phyloP scores from a whole-genome alignment of 2,888 invertebrate genomes.

The Hypolimnas misippus region DNA sequence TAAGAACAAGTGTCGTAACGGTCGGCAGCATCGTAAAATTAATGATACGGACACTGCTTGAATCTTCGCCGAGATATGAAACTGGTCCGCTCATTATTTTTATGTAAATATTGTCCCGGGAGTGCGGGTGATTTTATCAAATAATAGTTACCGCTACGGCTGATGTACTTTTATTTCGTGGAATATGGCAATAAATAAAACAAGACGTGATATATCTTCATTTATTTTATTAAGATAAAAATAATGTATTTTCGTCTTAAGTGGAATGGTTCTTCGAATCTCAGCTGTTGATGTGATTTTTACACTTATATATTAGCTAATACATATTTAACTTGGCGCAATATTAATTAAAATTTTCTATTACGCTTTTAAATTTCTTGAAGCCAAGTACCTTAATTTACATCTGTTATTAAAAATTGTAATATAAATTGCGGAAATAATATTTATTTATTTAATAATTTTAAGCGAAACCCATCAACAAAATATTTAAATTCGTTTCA shows the following conservation, averaged over 20 bases:
- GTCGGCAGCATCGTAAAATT: constrained; percentile 12
- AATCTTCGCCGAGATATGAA: constrained; percentile 7
- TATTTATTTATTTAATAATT: too few species aligned
- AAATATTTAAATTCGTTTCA: too few species aligned
- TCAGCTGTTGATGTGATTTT: background rate
- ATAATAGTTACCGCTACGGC: constrained; percentile 6
- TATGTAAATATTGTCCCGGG: constrained; percentile 11
- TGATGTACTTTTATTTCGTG: constrained; percentile 9
- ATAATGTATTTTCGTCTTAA: constrained; percentile 1
- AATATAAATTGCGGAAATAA: too few species aligned
- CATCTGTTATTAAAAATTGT: too few species aligned
- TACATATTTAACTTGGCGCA: too few species aligned
- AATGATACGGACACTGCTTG: constrained; percentile 18
- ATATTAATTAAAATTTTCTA: too few species aligned
- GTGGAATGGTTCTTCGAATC: background rate
- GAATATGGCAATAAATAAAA: background rate
- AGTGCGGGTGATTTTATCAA: constrained; percentile 14
- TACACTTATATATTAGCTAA: too few species aligned
- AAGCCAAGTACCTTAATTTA: too few species aligned
- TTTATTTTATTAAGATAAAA: constrained; percentile 9
- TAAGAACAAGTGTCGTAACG: constrained; percentile 12
- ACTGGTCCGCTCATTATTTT: constrained; percentile 17
- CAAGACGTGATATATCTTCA: background rate
- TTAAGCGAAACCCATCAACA: too few species aligned
- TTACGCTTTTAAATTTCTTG: too few species aligned